A percentile compares a stretch with the other conserved stretches of the same genome.
These are phyloP conservation scores for Olivierus martensii DNA, from an alignment of 1,140 invertebrate genomes.

Conservation along the genomic window DNA sequence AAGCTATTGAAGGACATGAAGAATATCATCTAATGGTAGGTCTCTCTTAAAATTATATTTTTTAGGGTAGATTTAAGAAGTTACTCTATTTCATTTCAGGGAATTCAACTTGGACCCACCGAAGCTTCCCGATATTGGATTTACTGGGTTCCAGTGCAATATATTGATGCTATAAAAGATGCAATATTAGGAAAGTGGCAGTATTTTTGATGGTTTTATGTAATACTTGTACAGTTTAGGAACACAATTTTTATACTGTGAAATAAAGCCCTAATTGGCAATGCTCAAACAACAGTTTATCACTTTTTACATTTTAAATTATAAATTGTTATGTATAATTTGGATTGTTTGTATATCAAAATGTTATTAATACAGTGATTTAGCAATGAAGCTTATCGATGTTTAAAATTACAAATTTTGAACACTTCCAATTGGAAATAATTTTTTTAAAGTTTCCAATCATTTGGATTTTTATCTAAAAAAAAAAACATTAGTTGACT, in stretches of 20 bases:
- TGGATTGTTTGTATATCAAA: no score
- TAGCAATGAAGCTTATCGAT: no score
- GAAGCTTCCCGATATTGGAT: conserved; percentile 84
- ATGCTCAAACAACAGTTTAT: no score
- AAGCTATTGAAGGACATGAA: conserved; percentile 78
- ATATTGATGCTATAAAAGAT: conserved; percentile 82
- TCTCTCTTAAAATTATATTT: conserved; percentile 14
- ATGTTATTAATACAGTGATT: no score
- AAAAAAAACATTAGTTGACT: no score
- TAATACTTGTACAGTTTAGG: conserved; percentile 5
- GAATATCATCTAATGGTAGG: conserved; percentile 87
- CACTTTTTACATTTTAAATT: no score
- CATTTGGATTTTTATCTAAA: no score
- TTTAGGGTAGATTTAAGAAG: conserved; percentile 10
- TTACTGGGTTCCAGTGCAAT: conserved; percentile 84
- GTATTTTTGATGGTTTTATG: conserved; percentile 14
- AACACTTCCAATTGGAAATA: no score
- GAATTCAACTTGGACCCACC: conserved; percentile 69
- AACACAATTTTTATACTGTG: conserved; percentile 14
- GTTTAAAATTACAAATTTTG: no score
- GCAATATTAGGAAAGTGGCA: conserved; percentile 68
- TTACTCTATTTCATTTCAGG: conserved; percentile 40
- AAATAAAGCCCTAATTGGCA: not conserved
- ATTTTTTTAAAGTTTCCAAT: no score
- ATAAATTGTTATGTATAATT: no score